These are phyloP conservation scores for Nylanderia fulva DNA, from an alignment of 1,140 invertebrate genomes.

Conservation along the genomic window DNA sequence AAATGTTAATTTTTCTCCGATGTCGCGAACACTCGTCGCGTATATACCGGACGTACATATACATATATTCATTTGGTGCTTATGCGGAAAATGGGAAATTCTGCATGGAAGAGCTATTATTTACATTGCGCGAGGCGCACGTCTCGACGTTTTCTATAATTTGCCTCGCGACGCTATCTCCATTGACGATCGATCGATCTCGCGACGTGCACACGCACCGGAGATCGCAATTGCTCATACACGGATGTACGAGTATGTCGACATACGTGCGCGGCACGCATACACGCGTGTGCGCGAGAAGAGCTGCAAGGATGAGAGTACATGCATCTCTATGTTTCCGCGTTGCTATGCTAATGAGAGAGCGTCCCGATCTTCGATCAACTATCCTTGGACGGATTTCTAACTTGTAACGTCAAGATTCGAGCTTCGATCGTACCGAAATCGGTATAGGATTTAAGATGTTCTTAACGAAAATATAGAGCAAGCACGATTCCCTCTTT, in stretches of 20 bases:
- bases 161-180: slow-evolving; percentile 60
- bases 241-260: slow-evolving; percentile 26
- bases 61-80: neutral
- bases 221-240: slow-evolving; percentile 47
- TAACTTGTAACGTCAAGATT: slow-evolving; percentile 21
- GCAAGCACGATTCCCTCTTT: neutral
- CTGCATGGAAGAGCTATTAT: slow-evolving; percentile 48
- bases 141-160: slow-evolving; percentile 67
- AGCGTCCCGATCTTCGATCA: slow-evolving; percentile 65
- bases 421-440: slow-evolving; percentile 17
- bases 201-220: slow-evolving; percentile 17
- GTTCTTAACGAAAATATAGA: slow-evolving; percentile 4
- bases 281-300: slow-evolving; percentile 1
- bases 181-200: slow-evolving; percentile 65
- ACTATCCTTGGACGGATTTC: slow-evolving; percentile 67
- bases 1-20: neutral
- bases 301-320: slow-evolving; percentile 50
- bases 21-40: neutral
- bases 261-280: slow-evolving; percentile 1
- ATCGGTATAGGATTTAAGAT: slow-evolving; percentile 20
- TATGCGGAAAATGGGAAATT: slow-evolving; percentile 30
- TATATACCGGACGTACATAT: no score
- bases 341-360: slow-evolving; percentile 79
- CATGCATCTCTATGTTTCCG: slow-evolving; percentile 72
- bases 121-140: slow-evolving; percentile 57